Evolutionary conservation across 2,888 invertebrate species (phyloP).

Genomic region (Halictus ligatus): DNA sequence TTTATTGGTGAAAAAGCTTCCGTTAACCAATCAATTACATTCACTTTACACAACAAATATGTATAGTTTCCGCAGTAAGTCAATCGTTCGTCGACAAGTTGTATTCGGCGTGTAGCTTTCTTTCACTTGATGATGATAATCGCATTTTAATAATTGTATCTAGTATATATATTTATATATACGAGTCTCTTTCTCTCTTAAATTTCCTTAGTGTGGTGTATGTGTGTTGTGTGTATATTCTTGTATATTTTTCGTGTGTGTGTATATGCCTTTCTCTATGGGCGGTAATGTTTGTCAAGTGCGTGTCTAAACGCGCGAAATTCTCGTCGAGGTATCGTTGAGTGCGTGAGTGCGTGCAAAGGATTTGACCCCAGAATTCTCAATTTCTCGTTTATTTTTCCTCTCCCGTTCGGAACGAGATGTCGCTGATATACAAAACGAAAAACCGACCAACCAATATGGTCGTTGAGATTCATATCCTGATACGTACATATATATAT

Average conservation of each 20-base stretch:
- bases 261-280: not conserved
- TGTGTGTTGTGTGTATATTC: not conserved
- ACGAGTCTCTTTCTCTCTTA: constrained; percentile 61
- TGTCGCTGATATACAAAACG: constrained; percentile 42
- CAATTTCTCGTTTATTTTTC: constrained; percentile 17
- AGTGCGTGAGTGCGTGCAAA: constrained; percentile 41
- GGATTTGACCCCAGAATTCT: not conserved
- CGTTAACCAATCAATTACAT: constrained; percentile 80
- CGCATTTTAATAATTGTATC: constrained; percentile 43
- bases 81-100: constrained; percentile 61
- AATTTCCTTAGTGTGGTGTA: constrained; percentile 37
- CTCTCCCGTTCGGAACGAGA: constrained; percentile 21
- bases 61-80: constrained; percentile 58
- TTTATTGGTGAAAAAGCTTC: constrained; percentile 82
- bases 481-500: constrained; percentile 42
- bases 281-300: not conserved
- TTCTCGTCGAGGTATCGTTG: constrained; percentile 27
- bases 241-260: not conserved
- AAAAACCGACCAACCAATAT: constrained; percentile 9
- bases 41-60: constrained; percentile 76
- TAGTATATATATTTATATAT: constrained; percentile 37
- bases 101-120: constrained; percentile 52
- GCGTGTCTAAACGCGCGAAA: constrained; percentile 34
- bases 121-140: constrained; percentile 45
- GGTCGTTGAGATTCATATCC: constrained; percentile 18